Base-by-base conservation (phyloP, 2,797 vertebrate genomes). In the Ctenochaetus hawaiiensis region DNA sequence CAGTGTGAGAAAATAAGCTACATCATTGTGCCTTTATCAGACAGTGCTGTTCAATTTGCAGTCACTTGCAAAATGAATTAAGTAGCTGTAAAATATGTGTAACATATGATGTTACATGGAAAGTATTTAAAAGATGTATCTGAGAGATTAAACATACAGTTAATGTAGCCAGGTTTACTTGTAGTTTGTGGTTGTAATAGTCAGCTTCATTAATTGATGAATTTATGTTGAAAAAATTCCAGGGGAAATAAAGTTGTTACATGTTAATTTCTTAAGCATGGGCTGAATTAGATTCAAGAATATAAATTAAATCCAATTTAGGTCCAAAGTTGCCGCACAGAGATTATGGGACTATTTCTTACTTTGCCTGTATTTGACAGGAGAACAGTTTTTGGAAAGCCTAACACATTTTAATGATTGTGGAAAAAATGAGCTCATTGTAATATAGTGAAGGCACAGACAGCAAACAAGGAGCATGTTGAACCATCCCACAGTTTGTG, bases 391-490 rank as follows among this genome's bases (percentile, higher is more conserved):
- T 88, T 89, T 93, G 81, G 89, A 91, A 82, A 89, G 56, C 64
- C 56, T 75, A 44, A 66, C 69, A 75, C 63, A 63, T 88, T 92
- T 90, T 93, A 89, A 90, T 88, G 76, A 77, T 81, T 80, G 72
- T 92, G 94, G 93, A 94, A 95, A 94, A 92, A 92, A 72, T 94
- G 89, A 93, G 72, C 85, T 93, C 89, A 91, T 78, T 90, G 67
- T 86, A 81, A 81, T 78, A 76, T 67, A 82, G 74, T 70, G 65
- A 87, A 85, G 71, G 70, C 73, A 82, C 73, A 83, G 86, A 91
- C 78, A 89, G 78, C 16, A 2, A 84, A 78, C 59, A 62, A 61
- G 58, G 72, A 80, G 79, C 67, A 59, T 57, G 67, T 69, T 66
- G 68, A 90, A 84, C 67, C 61, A 70, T 90, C 77, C 56, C 82